These are phyloP conservation scores for Pyxicephalus adspersus DNA, from an alignment of 2,113 vertebrate genomes.

Conservation along the genomic window DNA sequence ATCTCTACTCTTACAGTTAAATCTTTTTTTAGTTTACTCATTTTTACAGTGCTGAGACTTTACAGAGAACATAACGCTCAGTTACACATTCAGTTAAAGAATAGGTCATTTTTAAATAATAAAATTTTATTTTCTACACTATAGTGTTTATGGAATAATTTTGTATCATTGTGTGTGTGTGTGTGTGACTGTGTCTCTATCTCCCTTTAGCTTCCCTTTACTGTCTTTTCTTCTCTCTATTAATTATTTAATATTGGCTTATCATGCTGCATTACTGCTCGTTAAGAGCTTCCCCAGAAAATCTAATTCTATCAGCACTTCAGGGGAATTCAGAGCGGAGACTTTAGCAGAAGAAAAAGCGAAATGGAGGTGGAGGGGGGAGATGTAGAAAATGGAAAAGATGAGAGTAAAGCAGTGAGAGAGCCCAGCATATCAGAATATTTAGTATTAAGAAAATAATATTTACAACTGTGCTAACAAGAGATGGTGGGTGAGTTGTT, in stretches of 20 bases:
- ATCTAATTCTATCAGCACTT: slow-evolving; percentile 54
- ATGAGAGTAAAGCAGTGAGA: slow-evolving; percentile 48
- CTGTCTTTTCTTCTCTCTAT: slow-evolving; percentile 25
- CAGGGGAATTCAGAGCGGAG: slow-evolving; percentile 36
- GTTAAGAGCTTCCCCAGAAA: slow-evolving; percentile 41
- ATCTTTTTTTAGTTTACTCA: too few relatives aligned
- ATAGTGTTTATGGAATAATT: too few relatives aligned
- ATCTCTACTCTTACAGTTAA: too few relatives aligned
- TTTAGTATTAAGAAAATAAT: slow-evolving; percentile 43
- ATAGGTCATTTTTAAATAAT: too few relatives aligned
- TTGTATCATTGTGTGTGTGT: not conserved
- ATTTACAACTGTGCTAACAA: not conserved
- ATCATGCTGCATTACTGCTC: slow-evolving; percentile 43
- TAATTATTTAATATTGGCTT: slow-evolving; percentile 52
- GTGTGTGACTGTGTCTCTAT: not conserved
- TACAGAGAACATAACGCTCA: too few relatives aligned
- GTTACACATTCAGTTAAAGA: too few relatives aligned
- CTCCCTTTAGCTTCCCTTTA: not conserved
- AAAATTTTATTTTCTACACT: too few relatives aligned
- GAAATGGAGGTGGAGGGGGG: slow-evolving; percentile 18
- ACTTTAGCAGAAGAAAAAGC: not conserved
- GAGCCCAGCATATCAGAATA: slow-evolving; percentile 53
- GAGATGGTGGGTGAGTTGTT: too few relatives aligned
- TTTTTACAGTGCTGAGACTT: too few relatives aligned
- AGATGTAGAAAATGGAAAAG: slow-evolving; percentile 49